phyloP scores from a whole-genome alignment of 2,113 vertebrate genomes.

The Pachypanchax playfairii region DNA sequence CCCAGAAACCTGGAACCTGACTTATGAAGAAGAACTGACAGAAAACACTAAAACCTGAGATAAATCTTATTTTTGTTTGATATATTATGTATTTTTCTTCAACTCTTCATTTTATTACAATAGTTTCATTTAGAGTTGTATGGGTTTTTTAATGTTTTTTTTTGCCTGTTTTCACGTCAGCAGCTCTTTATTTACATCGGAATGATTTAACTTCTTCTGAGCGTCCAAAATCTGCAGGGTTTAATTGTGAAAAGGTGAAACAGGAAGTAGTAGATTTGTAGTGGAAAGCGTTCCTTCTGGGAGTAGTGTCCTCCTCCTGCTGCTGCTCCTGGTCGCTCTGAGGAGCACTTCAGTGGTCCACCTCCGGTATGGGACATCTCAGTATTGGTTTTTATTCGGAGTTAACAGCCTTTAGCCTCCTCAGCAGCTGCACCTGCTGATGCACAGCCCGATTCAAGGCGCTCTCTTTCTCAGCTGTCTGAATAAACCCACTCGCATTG shows the following conservation, averaged over 20 bases:
- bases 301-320: slow-evolving; percentile 31
- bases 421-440: no score
- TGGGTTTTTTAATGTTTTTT: no score
- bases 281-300: slow-evolving; percentile 30
- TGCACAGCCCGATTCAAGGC: neutral
- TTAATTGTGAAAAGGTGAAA: slow-evolving; percentile 41
- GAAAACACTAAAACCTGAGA: no score
- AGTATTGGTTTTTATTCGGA: neutral
- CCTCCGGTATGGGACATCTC: neutral
- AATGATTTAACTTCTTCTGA: no score
- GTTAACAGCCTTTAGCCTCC: slow-evolving; percentile 22
- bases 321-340: slow-evolving; percentile 35
- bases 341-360: slow-evolving; percentile 5
- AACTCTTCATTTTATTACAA: no score
- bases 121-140: no score
- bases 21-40: no score
- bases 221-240: neutral
- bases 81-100: no score
- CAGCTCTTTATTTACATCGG: neutral
- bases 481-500: slow-evolving; percentile 20
- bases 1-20: no score
- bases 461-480: slow-evolving; percentile 5
- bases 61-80: no score
- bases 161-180: neutral
- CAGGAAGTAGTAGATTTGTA: slow-evolving; percentile 53